Evolutionary conservation across 2,888 invertebrate species (phyloP), one percentile per base, ranked within the genome.

Genomic region (Oscheius myriophilus): DNA sequence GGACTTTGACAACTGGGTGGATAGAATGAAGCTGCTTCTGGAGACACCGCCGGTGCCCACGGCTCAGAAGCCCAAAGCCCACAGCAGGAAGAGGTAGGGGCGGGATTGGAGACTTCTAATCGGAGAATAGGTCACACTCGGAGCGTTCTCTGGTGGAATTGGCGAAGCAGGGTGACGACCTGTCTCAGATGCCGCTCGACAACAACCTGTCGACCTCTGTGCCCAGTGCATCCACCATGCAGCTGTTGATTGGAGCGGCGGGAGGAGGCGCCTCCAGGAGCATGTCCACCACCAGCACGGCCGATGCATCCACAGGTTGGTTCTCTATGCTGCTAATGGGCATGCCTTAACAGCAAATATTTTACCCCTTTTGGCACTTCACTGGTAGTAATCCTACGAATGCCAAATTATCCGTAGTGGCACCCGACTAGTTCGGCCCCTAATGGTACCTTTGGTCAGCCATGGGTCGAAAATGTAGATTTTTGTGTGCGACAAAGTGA

Each of bases 1-100:
- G 25, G 70, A 90, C 49, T 91, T 91, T 82, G 89, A 89, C 43
- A 89, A 90, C 66, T 92, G 91, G 91, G 78, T 92, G 45, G 87
- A 54, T 1, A 45, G 76, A 39, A 58, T 84, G 11, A 72, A 72
- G 51, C 64, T 75, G 1, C 54, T 73, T 21, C 67, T 77, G 23
- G 72, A 76, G 11, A 70, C 73, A 66, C 80, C 80, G 4, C 53
- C 71, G 11, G 69, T 66, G 12, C 46, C 61, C 33, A 58, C 70
- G 2, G 65, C 74, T 21, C 61, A 61, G 3, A 69, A 70, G 7
- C 62, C 71, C 42, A 79, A 80, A 54, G 69, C 76, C 0, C 76
- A 82, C 55, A 74, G 76, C 49, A 68, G 79, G 53, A 78, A 78
- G 54, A 69, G 75, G 71, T 76, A 26, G 12, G 43, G 21, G 7